Percentiles rank a stretch among this genome's conserved stretches.
Evolutionary conservation across 2,888 invertebrate species (phyloP).

Genomic region (Xestia rhomboidea): DNA sequence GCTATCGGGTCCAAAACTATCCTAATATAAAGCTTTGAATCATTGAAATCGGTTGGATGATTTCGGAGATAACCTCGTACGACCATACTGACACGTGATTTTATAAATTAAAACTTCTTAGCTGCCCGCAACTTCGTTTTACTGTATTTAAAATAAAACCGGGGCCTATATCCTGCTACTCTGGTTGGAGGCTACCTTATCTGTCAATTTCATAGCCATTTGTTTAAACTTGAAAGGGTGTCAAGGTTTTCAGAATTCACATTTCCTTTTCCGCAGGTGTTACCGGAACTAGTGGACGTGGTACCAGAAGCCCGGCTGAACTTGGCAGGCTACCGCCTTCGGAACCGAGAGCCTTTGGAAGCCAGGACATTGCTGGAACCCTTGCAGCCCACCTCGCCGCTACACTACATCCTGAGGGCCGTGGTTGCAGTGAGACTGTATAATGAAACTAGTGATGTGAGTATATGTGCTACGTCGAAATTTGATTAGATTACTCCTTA

Average conservation of each 20-base stretch:
- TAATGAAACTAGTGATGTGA: slow-evolving; percentile 97
- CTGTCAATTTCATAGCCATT: background rate
- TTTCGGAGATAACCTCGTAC: background rate
- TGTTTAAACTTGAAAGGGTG: background rate
- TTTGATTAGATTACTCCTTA: background rate
- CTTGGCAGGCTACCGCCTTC: slow-evolving; percentile 97
- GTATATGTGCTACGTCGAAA: slow-evolving; percentile 67
- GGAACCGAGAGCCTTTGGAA: slow-evolving; percentile 96
- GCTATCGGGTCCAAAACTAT: background rate
- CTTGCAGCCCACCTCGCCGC: slow-evolving; percentile 97
- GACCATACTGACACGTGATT: background rate
- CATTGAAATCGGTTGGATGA: background rate
- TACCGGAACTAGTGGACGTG: slow-evolving; percentile 97
- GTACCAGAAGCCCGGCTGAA: slow-evolving; percentile 99
- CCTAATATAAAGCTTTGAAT: background rate
- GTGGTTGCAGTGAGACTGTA: slow-evolving; percentile 98
- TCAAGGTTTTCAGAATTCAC: background rate
- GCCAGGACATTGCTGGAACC: slow-evolving; percentile 97
- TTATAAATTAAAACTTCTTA: background rate
- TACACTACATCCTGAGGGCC: slow-evolving; percentile 99
- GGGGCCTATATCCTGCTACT: background rate
- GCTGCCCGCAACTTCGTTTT: background rate
- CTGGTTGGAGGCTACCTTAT: background rate
- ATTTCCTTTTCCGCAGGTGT: slow-evolving; percentile 80
- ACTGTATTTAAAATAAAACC: background rate